Evolutionary conservation across 2,113 vertebrate species (phyloP), one percentile per base, ranked within the genome.

Genomic region (Callipepla squamata): DNA sequence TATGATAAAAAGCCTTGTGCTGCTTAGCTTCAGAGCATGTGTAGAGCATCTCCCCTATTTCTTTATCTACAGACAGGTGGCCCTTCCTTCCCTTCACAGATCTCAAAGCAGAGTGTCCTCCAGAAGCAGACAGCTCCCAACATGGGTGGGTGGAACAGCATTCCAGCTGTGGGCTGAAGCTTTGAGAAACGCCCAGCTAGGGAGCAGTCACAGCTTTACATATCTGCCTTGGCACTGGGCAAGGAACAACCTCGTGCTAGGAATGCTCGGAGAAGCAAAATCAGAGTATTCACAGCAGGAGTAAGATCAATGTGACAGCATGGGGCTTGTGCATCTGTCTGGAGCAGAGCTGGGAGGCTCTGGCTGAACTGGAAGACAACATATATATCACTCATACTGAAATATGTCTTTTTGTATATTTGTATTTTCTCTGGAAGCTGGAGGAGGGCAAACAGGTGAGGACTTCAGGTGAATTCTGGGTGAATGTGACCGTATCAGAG

Each of bases 111-210:
- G 23, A 69, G 21, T 57, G 30, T 81, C 48, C 65, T 61, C 47
- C 58, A 9, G 47, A 34, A 75, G 8, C 17, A 76, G 68, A 11
- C 0, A 1, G 44, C 26, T 62, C 2, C 1, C 9, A 5, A 59
- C 23, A 11, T 40, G 1, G 1, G 48, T 13, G 17, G 42, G 11
- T 51, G 72, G 74, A 18, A 57, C 36, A 48, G 21, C 55, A 15
- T 75, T 83, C 51, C 32, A 38, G 40, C 58, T 42, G 8, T 2
- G 0, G 40, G 5, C 45, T 80, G 58, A 34, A 72, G 70, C 61
- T 75, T 80, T 62, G 44, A 58, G 26, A 59, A 14, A 14, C 55
- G 53, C 59, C 53, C 66, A 53, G 3, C 38, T 53, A 25, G 28
- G 58, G 40, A 34, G 36, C 59, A 45, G 57, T 17, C 22, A 40